phyloP scores from a whole-genome alignment of 2,113 vertebrate species.

The Noctilio leporinus region DNA sequence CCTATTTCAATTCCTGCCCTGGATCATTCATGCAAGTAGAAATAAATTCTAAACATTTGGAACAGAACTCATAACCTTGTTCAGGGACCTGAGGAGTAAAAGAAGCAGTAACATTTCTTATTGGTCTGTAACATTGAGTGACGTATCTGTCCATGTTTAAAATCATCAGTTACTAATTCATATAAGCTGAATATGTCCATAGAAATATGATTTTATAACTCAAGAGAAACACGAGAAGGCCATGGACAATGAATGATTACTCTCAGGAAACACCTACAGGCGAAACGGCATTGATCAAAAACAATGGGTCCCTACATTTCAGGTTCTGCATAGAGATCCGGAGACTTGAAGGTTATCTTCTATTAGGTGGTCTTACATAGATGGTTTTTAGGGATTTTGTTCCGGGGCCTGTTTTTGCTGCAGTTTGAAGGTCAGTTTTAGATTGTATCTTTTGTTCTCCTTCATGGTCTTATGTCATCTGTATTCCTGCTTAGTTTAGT shows the following conservation, averaged over 20 bases:
- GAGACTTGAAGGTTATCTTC: neutral
- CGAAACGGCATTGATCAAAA: neutral
- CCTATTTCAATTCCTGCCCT: neutral
- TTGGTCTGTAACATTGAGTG: neutral
- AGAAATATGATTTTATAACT: neutral
- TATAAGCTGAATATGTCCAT: neutral
- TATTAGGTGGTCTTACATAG: neutral
- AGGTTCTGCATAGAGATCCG: neutral
- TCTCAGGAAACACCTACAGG: neutral
- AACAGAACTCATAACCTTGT: neutral
- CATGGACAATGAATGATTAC: neutral
- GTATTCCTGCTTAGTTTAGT: neutral
- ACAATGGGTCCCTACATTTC: neutral
- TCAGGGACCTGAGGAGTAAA: neutral
- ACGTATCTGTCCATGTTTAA: neutral
- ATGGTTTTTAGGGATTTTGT: neutral
- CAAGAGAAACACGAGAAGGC: neutral
- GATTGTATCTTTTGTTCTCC: neutral
- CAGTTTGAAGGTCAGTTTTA: neutral
- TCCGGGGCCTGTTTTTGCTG: neutral
- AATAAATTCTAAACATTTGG: constrained; percentile 11
- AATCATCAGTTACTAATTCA: neutral
- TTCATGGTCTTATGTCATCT: neutral
- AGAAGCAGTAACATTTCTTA: neutral
- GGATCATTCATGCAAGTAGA: constrained; percentile 15